A percentile compares a stretch with the other conserved stretches of the same genome.
Conservation (phyloP, 2,113 vertebrate species). For the Cottus gobio region DNA sequence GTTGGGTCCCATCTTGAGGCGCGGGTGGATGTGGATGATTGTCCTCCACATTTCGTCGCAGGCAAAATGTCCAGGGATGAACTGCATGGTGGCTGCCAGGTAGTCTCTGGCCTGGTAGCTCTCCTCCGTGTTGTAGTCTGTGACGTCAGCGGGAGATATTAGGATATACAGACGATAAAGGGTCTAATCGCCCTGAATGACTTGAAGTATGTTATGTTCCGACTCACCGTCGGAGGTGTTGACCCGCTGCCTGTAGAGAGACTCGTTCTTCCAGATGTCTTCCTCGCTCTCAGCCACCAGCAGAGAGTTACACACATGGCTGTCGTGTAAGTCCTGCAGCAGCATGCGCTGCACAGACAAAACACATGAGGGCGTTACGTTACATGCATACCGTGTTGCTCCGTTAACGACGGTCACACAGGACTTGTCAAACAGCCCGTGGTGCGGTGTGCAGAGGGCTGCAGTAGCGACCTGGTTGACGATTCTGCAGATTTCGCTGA, state of each 20-base stretch:
- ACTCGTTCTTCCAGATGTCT: constrained; percentile 98
- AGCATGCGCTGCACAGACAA: constrained; percentile 87
- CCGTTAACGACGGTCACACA: neutral
- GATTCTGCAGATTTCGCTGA: constrained; percentile 94
- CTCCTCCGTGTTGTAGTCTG: constrained; percentile 94
- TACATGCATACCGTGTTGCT: neutral
- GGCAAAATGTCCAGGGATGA: constrained; percentile 96
- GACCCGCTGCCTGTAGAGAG: constrained; percentile 86
- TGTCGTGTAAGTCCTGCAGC: constrained; percentile 96
- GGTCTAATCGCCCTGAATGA: neutral
- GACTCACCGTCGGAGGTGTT: constrained; percentile 88
- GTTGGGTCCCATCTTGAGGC: constrained; percentile 97
- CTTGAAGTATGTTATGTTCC: neutral
- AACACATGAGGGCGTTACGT: neutral
- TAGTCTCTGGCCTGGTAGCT: constrained; percentile 95
- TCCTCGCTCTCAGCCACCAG: constrained; percentile 98
- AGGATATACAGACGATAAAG: neutral
- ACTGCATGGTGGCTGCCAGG: constrained; percentile 97
- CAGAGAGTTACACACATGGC: constrained; percentile 94
- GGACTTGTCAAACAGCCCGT: neutral
- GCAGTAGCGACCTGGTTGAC: constrained; percentile 91
- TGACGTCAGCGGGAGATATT: neutral
- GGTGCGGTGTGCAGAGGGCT: neutral
- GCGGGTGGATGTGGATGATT: constrained; percentile 94
- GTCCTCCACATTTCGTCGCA: constrained; percentile 97